Evolutionary conservation across 2,888 invertebrate genomes (phyloP), one percentile per base, ranked within the genome.

Genomic region (Dioctria rufipes): DNA sequence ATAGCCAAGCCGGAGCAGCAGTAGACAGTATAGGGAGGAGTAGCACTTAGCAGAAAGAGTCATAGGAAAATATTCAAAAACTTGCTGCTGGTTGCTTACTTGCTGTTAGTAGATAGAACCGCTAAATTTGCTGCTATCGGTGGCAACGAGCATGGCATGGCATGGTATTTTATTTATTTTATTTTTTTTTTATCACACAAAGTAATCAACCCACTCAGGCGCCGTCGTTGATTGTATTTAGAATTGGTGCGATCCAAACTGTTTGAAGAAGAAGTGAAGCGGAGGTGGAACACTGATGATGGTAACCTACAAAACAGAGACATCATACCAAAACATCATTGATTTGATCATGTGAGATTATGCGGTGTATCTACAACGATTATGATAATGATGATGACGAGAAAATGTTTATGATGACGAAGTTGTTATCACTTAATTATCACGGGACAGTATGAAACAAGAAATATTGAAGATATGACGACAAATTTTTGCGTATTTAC

Each of bases 151-250:
- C 11, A 54, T 25, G 25, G 25, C 25, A 25, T n/a, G n/a, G n/a
- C n/a, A 25, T 25, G 25, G 25, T 25, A 25, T 25, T 25, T 25
- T 25, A 25, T 25, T 25, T 25, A 25, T 25, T 25, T 25, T 25
- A 25, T 25, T 25, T 25, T 25, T 8, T 54, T 54, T 11, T 54
- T 11, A 4, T 54, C 54, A 11, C 58, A n/a, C 54, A 54, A n/a
- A 60, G 37, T 73, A n/a, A 42, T 42, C 6, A 51, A n/a, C 51
- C 39, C 39, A 51, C 69, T 51, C 51, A 37, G 69, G 51, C 69
- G 65, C 40, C 3, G 66, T 54, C 11, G 54, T 11, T 46, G 46
- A 8, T 46, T 6, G 46, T 6, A 46, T 46, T 46, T 49, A 49
- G 51, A 49, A 11, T 42, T 11, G 2, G 4, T n/a, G n/a, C 40